Percentiles rank a stretch among this genome's conserved stretches.
Conservation (phyloP, 2,113 vertebrate species). For the Halichoerus grypus region DNA sequence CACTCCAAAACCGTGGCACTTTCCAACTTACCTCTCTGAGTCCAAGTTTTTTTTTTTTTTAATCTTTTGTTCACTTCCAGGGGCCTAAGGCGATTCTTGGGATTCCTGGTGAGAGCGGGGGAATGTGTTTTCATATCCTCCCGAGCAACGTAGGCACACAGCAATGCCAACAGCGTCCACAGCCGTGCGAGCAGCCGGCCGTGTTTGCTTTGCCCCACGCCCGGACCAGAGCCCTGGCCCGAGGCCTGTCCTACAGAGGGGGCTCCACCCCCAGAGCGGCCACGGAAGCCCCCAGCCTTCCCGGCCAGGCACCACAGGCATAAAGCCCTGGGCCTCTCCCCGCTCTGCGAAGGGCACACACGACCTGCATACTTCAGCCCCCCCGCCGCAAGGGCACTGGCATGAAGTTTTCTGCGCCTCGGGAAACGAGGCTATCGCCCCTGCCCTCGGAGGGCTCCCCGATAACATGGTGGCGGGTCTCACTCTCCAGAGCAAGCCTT, state of each 20-base stretch:
- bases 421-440: accelerated
- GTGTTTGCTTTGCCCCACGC: background rate
- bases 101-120: background rate
- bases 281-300: background rate
- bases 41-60: background rate
- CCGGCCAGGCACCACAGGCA: background rate
- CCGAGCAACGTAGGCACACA: background rate
- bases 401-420: background rate
- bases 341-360: background rate
- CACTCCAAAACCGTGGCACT: background rate
- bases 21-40: background rate
- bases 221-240: background rate
- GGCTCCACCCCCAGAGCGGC: background rate
- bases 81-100: background rate
- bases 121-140: background rate
- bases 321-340: background rate
- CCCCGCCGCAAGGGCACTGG: background rate
- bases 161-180: background rate
- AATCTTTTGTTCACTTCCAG: conserved; percentile 1
- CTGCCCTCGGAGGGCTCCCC: background rate
- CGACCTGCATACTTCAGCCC: background rate
- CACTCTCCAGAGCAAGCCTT: background rate
- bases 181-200: background rate
- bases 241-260: background rate
- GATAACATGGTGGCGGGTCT: accelerated